phyloP scores from a whole-genome alignment of 2,888 invertebrate species.

The Polylopha cassiicola region DNA sequence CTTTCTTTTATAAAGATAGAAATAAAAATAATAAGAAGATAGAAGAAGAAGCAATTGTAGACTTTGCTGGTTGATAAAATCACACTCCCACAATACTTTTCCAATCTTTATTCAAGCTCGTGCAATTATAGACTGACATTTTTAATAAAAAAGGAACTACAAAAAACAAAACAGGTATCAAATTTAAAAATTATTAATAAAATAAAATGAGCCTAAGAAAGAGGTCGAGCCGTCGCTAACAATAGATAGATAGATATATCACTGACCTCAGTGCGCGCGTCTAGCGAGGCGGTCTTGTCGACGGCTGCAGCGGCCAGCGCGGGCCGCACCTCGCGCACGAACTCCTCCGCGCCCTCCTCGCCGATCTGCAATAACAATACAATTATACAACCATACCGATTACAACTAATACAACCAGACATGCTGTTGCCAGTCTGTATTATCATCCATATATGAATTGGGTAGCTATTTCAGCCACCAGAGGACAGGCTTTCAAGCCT shows the following conservation, averaged over 20 bases:
- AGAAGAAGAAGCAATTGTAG: too few relatives aligned
- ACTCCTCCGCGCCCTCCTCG: slow-evolving; percentile 80
- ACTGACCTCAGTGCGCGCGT: slow-evolving; percentile 85
- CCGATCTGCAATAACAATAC: slow-evolving; percentile 49
- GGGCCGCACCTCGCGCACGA: slow-evolving; percentile 84
- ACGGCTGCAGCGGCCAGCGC: slow-evolving; percentile 82
- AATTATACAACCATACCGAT: background rate
- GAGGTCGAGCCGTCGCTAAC: background rate
- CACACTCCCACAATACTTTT: too few relatives aligned
- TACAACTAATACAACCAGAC: background rate
- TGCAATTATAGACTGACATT: too few relatives aligned
- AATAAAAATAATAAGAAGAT: too few relatives aligned
- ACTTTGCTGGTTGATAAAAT: too few relatives aligned
- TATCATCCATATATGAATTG: background rate
- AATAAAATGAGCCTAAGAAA: too few relatives aligned
- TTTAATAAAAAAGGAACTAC: too few relatives aligned
- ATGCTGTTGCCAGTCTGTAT: background rate
- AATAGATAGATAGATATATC: slow-evolving; percentile 5
- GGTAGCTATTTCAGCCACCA: background rate
- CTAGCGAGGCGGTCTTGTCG: slow-evolving; percentile 85
- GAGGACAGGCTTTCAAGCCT: background rate
- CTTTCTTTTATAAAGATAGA: too few relatives aligned
- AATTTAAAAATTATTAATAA: too few relatives aligned
- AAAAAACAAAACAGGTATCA: too few relatives aligned
- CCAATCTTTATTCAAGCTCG: too few relatives aligned